Conservation (phyloP, 2,797 vertebrate genomes). For the Harpagifer antarcticus region DNA sequence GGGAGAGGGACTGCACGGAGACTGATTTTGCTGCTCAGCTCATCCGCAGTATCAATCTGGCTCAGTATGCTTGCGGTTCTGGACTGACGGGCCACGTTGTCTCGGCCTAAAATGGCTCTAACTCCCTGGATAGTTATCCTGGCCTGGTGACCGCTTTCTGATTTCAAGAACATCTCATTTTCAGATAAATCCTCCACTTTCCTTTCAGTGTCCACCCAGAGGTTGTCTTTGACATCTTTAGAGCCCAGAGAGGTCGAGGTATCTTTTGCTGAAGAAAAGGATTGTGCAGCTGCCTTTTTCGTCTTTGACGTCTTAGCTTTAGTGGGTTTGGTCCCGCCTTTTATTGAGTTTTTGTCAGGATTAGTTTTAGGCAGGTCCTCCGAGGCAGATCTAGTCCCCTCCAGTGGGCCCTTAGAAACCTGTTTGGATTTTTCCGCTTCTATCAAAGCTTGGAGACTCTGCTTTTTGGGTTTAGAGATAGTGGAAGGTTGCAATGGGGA, state of each 20-base stretch:
- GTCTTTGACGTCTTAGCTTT: constrained; percentile 39
- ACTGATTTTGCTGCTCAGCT: constrained; percentile 7
- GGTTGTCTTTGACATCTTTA: not conserved
- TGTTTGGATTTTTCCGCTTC: constrained; percentile 63
- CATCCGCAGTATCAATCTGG: constrained; percentile 14
- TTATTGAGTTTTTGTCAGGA: not conserved
- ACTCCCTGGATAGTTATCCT: constrained; percentile 65
- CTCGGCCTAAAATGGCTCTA: constrained; percentile 51
- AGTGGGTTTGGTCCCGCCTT: constrained; percentile 24
- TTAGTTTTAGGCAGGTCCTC: constrained; percentile 2
- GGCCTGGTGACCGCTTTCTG: constrained; percentile 19
- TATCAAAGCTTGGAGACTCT: constrained; percentile 48
- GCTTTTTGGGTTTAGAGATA: constrained; percentile 52
- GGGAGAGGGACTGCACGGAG: not conserved
- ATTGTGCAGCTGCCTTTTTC: constrained; percentile 32
- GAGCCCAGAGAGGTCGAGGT: too few species aligned
- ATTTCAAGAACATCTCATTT: constrained; percentile 17
- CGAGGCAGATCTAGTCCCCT: constrained; percentile 18
- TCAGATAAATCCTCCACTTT: constrained; percentile 13
- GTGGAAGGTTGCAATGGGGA: constrained; percentile 5
- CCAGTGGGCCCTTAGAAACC: constrained; percentile 23
- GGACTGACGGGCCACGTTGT: not conserved
- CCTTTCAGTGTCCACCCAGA: constrained; percentile 12
- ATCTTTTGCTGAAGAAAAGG: not conserved
- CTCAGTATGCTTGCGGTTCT: constrained; percentile 33